phyloP scores from a whole-genome alignment of 2,888 invertebrate species.

The Caenorhabditis auriculariae region DNA sequence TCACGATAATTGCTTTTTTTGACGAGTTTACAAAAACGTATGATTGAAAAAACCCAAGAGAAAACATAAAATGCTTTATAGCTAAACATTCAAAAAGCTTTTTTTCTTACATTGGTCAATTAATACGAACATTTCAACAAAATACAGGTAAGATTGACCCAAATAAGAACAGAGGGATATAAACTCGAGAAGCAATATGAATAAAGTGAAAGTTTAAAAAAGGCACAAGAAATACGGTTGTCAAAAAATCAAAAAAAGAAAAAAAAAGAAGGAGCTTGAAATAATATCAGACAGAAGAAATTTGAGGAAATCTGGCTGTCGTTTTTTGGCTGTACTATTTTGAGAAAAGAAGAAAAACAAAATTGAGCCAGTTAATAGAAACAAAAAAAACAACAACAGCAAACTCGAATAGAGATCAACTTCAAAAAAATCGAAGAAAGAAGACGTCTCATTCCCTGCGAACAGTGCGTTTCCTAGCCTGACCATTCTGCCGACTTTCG shows the following conservation, averaged over 20 bases:
- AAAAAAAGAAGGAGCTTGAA: too few species aligned
- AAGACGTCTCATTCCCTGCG: conserved; percentile 8
- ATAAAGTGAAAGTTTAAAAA: too few species aligned
- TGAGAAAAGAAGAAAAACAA: too few species aligned
- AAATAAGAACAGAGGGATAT: neutral
- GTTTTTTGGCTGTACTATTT: too few species aligned
- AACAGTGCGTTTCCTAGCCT: conserved; percentile 7
- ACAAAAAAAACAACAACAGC: too few species aligned
- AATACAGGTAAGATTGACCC: neutral
- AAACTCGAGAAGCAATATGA: neutral
- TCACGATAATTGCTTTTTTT: neutral
- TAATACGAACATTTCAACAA: neutral
- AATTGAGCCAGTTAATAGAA: too few species aligned
- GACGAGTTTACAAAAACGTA: neutral
- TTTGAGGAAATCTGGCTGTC: too few species aligned
- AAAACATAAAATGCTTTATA: neutral
- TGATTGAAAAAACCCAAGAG: neutral
- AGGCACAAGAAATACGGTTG: too few species aligned
- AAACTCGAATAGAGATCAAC: too few species aligned
- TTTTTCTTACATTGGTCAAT: neutral
- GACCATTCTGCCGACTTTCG: conserved; percentile 1
- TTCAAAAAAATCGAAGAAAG: conserved; percentile 5
- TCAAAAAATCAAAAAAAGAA: too few species aligned
- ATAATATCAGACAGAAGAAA: too few species aligned
- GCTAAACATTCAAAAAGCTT: neutral